Evolutionary conservation across 2,113 vertebrate species (phyloP), one percentile per base, ranked within the genome.

Genomic region (Tragelaphus scriptus): DNA sequence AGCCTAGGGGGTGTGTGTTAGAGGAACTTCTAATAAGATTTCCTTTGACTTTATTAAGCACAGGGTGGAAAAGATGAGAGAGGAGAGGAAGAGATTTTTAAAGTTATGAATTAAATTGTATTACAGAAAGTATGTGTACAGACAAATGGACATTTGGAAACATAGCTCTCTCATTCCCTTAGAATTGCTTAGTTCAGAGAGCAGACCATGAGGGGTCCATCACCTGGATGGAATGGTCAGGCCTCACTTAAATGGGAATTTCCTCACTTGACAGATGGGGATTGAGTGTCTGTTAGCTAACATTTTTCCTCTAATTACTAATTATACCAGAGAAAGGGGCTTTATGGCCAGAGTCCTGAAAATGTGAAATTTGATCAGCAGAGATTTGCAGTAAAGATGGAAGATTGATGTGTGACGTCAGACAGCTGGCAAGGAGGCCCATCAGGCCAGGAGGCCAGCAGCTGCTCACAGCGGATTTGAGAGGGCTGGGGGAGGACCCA

Each of bases 221-320:
- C 97, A 91, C 90, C 98, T 98, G 92, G 86, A 96, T 1, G 91
- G 82, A 98, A 97, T 87, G 91, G 91, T 95, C 97, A 85, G 85
- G 49, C 28, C 88, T 98, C 98, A 0, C 95, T 89, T 82, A 96
- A 98, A 98, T 96, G 98, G 93, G 95, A 98, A 98, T 98, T 98
- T 98, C 98, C 98, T 98, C 95, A 98, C 98, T 99, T 98, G 98
- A 98, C 99, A 99, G 98, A 98, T 99, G 98, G 97, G 98, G 99
- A 99, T 99, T 99, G 98, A 99, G 98, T 99, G 98, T 99, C 99
- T 99, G 99, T 99, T 99, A 98, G 98, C 98, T 98, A 98, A 98
- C 98, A 98, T 98, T 98, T 98, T 98, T 98, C 97, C 88, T 98
- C 98, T 99, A 99, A 99, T 99, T 99, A 98, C 98, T 99, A 99